A percentile compares a stretch with the other conserved stretches of the same genome.
These are phyloP conservation scores for Struthidea cinerea DNA, from an alignment of 2,113 vertebrate genomes.

Conservation along the genomic window DNA sequence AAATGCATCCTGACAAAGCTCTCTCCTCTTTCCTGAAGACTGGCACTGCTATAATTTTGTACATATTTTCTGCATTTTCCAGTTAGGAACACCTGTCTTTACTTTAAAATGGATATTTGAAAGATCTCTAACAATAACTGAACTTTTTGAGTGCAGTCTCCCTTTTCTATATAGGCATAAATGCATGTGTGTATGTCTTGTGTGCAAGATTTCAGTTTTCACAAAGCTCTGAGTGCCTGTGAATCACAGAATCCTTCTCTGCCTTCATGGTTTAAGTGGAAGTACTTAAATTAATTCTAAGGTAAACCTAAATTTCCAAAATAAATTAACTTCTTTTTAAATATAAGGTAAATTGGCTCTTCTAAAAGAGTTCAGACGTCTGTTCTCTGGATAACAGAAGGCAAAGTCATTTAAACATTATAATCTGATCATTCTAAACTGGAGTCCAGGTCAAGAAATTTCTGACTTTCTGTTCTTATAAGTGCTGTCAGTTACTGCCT, in stretches of 20 bases:
- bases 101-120: neutral
- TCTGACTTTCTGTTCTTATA: neutral
- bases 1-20: neutral
- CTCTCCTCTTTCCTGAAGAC: neutral
- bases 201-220: neutral
- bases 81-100: neutral
- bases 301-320: neutral
- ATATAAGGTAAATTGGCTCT: neutral
- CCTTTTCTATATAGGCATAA: accelerated
- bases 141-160: neutral
- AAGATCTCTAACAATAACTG: neutral
- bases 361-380: neutral
- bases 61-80: neutral
- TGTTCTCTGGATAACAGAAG: neutral
- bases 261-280: neutral
- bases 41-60: neutral
- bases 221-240: neutral
- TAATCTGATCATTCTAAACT: neutral
- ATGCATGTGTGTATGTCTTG: neutral
- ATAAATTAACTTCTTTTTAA: neutral
- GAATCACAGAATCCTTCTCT: neutral
- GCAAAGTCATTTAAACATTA: neutral
- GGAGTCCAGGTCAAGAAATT: neutral
- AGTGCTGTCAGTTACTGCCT: neutral
- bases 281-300: neutral